These are phyloP conservation scores for Dasypolia templi DNA, from an alignment of 2,888 invertebrate genomes.

Conservation along the genomic window DNA sequence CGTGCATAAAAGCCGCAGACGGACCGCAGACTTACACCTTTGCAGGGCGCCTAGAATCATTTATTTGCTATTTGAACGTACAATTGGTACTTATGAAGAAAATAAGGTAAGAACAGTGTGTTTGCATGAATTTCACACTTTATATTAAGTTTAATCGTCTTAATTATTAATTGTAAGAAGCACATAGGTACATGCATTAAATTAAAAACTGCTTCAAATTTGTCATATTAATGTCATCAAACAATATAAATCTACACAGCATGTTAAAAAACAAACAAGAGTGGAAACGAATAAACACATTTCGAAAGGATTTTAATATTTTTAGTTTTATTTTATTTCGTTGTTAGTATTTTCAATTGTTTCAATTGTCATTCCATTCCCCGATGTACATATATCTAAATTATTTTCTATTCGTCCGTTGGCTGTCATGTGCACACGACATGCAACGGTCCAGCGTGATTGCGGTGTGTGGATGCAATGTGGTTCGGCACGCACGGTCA, in stretches of 20 bases:
- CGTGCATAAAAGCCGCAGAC: slow-evolving; percentile 33
- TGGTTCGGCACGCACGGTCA: slow-evolving; percentile 1
- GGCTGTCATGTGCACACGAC: slow-evolving; percentile 33
- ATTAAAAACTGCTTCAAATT: neutral
- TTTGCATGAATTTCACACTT: neutral
- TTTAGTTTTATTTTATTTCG: slow-evolving; percentile 2
- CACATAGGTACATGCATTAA: neutral
- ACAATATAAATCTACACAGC: neutral
- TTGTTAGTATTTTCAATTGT: slow-evolving; percentile 15
- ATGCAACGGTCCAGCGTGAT: slow-evolving; percentile 19
- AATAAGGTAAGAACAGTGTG: neutral
- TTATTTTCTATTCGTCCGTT: slow-evolving; percentile 38
- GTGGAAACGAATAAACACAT: neutral
- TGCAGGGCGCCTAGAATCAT: neutral
- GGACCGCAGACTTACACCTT: slow-evolving; percentile 40
- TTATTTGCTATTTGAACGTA: neutral
- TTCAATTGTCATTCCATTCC: slow-evolving; percentile 20
- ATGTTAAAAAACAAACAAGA: neutral
- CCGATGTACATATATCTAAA: slow-evolving; percentile 17
- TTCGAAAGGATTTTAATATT: neutral
- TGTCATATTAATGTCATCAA: neutral
- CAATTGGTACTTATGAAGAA: too few relatives aligned
- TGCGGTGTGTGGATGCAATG: slow-evolving; percentile 40
- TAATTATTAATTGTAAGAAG: neutral
- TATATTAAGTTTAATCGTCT: neutral